Conservation (phyloP, 2,888 invertebrate species). For the Cerastoderma edule region DNA sequence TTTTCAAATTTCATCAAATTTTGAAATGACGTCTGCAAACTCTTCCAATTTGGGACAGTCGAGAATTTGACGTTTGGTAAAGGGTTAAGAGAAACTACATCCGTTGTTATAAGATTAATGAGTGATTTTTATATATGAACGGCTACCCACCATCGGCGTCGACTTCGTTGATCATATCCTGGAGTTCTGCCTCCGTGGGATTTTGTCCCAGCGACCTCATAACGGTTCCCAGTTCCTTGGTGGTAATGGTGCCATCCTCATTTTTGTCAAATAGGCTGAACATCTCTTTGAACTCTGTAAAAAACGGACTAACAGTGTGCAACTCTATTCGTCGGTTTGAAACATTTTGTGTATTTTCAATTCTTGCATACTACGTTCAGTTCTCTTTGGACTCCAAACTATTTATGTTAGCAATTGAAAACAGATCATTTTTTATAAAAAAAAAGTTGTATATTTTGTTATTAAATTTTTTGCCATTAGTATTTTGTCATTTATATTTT, state of each 20-base stretch:
- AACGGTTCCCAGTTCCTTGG: background rate
- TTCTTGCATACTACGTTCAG: no score
- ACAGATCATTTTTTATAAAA: no score
- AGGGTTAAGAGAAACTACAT: background rate
- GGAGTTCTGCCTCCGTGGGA: background rate
- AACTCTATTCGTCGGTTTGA: no score
- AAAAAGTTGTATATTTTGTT: no score
- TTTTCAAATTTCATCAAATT: background rate
- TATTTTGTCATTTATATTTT: no score
- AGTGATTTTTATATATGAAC: no score
- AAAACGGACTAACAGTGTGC: no score
- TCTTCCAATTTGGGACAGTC: background rate
- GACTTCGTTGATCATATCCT: slow-evolving; percentile 8
- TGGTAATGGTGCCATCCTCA: background rate
- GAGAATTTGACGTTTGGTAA: background rate
- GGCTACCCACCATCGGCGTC: background rate
- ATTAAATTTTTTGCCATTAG: no score
- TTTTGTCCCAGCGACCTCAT: slow-evolving; percentile 9
- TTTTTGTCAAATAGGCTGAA: slow-evolving; percentile 4
- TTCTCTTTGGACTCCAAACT: no score
- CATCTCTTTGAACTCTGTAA: slow-evolving; percentile 2
- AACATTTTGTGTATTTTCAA: no score
- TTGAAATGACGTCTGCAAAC: background rate
- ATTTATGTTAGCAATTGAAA: no score
- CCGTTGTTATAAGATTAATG: no score